A percentile compares a stretch with the other conserved stretches of the same genome.
Conservation (phyloP, 2,113 vertebrate genomes). For the Geothlypis trichas region DNA sequence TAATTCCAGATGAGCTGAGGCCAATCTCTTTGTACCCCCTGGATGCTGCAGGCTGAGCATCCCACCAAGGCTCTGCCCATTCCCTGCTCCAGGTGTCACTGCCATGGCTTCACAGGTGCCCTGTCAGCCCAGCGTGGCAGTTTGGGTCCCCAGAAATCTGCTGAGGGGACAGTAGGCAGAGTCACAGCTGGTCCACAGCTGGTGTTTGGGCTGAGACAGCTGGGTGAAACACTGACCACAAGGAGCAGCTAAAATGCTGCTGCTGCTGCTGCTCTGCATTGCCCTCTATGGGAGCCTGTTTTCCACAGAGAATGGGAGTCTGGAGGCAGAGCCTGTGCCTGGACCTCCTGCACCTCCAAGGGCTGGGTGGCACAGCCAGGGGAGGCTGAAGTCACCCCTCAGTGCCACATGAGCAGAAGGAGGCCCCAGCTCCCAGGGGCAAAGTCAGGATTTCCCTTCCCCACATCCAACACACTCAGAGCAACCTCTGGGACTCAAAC, state of each 20-base stretch:
- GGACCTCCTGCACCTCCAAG: not conserved
- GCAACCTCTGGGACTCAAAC: not conserved
- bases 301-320: not conserved
- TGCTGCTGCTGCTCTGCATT: not conserved
- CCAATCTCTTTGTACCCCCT: not conserved
- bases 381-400: not conserved
- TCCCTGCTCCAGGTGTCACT: not conserved
- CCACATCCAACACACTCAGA: not conserved
- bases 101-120: accelerated
- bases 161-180: not conserved
- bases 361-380: not conserved
- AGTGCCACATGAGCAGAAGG: not conserved
- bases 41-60: not conserved
- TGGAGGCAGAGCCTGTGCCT: not conserved
- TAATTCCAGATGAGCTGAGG: not conserved
- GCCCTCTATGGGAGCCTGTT: not conserved
- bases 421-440: not conserved
- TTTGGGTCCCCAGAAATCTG: not conserved
- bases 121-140: accelerated
- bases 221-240: too few relatives aligned
- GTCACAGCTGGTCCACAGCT: not conserved
- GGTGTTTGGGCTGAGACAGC: not conserved
- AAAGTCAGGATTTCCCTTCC: not conserved
- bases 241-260: not conserved
- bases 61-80: not conserved